phyloP scores from a whole-genome alignment of 2,888 invertebrate genomes.

The Drosophila picticornis region DNA sequence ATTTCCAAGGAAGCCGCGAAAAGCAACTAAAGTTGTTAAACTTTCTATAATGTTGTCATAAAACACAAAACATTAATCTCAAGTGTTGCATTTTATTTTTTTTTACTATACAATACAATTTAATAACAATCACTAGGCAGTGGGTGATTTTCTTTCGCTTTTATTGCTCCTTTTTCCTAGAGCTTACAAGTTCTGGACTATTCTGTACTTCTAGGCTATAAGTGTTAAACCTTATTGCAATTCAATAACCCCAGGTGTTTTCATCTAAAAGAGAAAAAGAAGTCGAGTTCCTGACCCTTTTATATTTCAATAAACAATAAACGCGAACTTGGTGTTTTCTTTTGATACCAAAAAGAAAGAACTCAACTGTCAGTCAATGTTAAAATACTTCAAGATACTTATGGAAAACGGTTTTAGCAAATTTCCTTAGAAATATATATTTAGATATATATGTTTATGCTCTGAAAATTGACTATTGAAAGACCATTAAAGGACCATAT shows the following conservation, averaged over 20 bases:
- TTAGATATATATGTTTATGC: too few relatives aligned
- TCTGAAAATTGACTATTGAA: neutral
- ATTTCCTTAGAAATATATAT: neutral
- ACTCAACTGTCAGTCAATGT: neutral
- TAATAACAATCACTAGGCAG: neutral
- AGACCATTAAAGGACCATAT: neutral
- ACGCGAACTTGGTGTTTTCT: neutral
- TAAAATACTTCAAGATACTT: neutral
- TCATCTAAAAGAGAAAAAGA: neutral
- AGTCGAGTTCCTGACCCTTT: neutral
- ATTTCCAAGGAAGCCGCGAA: neutral
- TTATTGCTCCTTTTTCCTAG: neutral
- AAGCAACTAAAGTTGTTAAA: slow-evolving; percentile 10
- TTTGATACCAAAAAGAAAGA: neutral
- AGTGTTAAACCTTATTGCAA: neutral
- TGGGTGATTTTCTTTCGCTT: neutral
- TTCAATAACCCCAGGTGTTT: neutral
- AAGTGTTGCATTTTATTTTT: neutral
- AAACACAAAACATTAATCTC: neutral
- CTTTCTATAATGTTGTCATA: slow-evolving; percentile 8
- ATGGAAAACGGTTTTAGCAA: neutral
- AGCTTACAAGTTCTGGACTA: neutral
- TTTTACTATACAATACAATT: neutral
- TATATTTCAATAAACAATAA: neutral
- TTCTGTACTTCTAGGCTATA: neutral